Conservation (phyloP, 1,140 invertebrate species). For the Dufourea novaeangliae region DNA sequence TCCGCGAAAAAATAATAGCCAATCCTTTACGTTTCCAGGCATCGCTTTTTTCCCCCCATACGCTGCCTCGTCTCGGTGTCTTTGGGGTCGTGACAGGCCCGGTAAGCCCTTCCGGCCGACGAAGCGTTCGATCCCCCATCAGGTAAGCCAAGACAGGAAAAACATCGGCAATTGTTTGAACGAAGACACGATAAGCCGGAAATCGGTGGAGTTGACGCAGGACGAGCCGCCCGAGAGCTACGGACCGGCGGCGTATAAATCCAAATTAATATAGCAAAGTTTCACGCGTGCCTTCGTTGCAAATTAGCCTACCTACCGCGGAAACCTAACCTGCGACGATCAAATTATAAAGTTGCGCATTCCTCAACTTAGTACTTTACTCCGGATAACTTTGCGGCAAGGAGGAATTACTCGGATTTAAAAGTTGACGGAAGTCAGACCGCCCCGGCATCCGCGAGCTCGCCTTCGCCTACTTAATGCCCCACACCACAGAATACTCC, state of each 20-base stretch:
- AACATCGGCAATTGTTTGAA: conserved; percentile 5
- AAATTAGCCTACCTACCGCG: conserved; percentile 66
- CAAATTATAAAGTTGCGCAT: conserved; percentile 80
- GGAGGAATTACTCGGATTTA: conserved; percentile 75
- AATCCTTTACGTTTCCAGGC: conserved; percentile 37
- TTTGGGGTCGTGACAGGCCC: neutral
- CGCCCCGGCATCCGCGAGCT: conserved; percentile 68
- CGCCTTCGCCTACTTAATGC: conserved; percentile 46
- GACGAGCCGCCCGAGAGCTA: conserved; percentile 16
- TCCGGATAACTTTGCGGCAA: conserved; percentile 67
- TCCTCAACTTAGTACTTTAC: conserved; percentile 77
- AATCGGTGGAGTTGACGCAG: neutral
- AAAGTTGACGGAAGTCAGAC: conserved; percentile 75
- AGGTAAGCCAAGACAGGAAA: too few relatives aligned
- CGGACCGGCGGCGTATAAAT: conserved; percentile 69
- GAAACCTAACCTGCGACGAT: conserved; percentile 61
- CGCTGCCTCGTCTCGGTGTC: too few relatives aligned
- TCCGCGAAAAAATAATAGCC: conserved; percentile 49
- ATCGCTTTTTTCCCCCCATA: neutral
- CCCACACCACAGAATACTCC: conserved; percentile 36
- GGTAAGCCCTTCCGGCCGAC: neutral
- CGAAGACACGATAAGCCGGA: neutral
- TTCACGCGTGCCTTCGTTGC: conserved; percentile 66
- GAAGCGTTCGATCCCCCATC: neutral
- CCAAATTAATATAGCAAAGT: conserved; percentile 75